phyloP scores from a whole-genome alignment of 2,888 invertebrate genomes.

The Periphyllus acericola region DNA sequence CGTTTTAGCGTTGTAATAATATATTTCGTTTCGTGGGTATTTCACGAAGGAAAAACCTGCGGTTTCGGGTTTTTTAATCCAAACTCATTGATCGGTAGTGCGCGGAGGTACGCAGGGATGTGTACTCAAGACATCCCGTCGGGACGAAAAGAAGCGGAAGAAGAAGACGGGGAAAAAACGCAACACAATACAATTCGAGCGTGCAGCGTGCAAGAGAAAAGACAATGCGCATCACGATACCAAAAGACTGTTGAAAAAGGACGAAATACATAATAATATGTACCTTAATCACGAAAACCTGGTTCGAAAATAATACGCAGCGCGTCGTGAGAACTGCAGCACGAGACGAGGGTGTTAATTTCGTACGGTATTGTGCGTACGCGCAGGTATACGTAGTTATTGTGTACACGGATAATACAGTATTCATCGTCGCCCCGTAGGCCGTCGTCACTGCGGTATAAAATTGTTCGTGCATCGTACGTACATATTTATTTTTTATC shows the following conservation, averaged over 20 bases:
- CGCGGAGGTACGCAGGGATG: background rate
- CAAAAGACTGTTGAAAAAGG: background rate
- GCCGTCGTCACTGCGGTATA: background rate
- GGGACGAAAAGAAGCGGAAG: background rate
- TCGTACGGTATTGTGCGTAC: background rate
- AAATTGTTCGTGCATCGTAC: background rate
- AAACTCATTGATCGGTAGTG: background rate
- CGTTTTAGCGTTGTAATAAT: no score
- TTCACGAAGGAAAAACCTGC: background rate
- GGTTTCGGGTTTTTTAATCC: background rate
- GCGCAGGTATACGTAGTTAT: no score
- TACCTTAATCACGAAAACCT: background rate
- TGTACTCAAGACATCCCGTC: background rate
- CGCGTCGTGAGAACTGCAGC: constrained; percentile 22
- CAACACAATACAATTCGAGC: background rate
- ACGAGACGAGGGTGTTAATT: constrained; percentile 13
- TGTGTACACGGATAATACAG: background rate
- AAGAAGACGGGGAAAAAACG: background rate
- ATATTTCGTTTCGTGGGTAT: background rate
- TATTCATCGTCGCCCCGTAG: background rate
- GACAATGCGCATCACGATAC: constrained; percentile 5
- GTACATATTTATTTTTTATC: background rate
- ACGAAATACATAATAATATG: background rate
- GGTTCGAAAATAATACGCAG: background rate
- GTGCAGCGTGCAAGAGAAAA: background rate